Evolutionary conservation across 2,888 invertebrate species (phyloP), one percentile per base, ranked within the genome.

Genomic region (Harpalus rubripes): DNA sequence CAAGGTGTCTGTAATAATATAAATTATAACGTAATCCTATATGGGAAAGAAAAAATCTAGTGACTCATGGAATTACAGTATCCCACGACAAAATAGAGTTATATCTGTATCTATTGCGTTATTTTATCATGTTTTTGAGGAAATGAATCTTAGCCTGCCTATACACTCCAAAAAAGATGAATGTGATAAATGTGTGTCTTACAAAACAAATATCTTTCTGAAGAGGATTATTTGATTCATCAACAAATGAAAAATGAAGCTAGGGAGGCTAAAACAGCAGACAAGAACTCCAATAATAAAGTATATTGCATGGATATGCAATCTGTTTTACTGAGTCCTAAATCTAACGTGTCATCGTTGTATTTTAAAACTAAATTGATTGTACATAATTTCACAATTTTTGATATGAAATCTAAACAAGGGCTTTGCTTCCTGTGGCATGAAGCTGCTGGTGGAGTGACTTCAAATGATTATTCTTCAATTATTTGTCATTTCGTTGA

Each of bases 351-450:
- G 4, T 84, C 81, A n/a, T 78, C 78, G 12, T 16, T 86, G 10
- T 86, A 85, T 85, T 86, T n/a, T n/a, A n/a, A n/a, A n/a, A n/a
- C n/a, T n/a, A n/a, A n/a, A n/a, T n/a, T n/a, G n/a, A n/a, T n/a
- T 85, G 84, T 86, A 10, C 86, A 87, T 68, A 87, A 87, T 72
- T 82, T 87, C 26, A 86, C 84, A 18, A 85, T 87, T 61, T 86
- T 81, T 65, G 78, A 87, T 52, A 80, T 87, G 10, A 58, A 81
- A 15, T 85, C 84, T 15, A 82, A 85, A 59, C 65, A 85, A n/a
- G 86, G 85, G 18, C 84, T 74, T 76, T 86, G 86, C 18, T 87
- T 81, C 44, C 8, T 86, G 16, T 85, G 86, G 85, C 61, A 87
- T 58, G 85, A 86, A 63, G 74, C 32, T 0, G 72, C 76, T 78